A percentile compares a stretch with the other conserved stretches of the same genome.
Evolutionary conservation across 1,140 invertebrate species (phyloP).

Genomic region (Venturia canescens): DNA sequence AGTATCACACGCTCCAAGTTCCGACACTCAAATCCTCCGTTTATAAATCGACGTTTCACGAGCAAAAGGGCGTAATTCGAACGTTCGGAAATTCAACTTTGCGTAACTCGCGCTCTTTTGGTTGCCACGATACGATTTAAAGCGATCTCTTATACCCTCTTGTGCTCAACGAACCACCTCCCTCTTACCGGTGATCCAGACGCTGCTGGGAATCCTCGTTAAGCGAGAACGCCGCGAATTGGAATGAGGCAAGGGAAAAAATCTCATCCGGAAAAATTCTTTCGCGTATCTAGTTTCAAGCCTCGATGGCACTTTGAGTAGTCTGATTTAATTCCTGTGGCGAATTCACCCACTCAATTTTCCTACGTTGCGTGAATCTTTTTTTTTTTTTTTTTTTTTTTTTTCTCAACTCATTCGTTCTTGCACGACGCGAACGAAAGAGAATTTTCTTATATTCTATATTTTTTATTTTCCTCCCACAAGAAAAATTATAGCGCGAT

Average conservation of each 20-base stretch:
- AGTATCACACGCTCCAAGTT: no score
- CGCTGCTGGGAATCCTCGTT: conserved; percentile 49
- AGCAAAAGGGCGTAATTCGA: neutral
- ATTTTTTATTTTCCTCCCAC: no score
- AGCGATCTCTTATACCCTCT: neutral
- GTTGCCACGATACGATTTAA: neutral
- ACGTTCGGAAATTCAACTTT: neutral
- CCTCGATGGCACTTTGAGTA: conserved; percentile 32
- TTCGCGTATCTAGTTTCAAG: conserved; percentile 45
- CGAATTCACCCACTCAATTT: no score
- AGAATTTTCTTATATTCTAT: neutral
- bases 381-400: neutral
- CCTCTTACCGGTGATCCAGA: neutral
- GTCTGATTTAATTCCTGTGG: neutral
- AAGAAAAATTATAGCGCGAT: no score
- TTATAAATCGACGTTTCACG: neutral
- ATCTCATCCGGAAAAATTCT: conserved; percentile 48
- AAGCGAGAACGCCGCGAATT: conserved; percentile 28
- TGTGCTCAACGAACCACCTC: conserved; percentile 38
- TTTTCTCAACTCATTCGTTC: neutral
- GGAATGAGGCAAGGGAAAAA: conserved; percentile 1
- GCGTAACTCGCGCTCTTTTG: neutral
- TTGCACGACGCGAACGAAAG: neutral
- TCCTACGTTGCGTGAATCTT: neutral
- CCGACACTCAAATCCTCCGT: no score